Conservation (phyloP, 2,888 invertebrate genomes). For the Norana najaformis region DNA sequence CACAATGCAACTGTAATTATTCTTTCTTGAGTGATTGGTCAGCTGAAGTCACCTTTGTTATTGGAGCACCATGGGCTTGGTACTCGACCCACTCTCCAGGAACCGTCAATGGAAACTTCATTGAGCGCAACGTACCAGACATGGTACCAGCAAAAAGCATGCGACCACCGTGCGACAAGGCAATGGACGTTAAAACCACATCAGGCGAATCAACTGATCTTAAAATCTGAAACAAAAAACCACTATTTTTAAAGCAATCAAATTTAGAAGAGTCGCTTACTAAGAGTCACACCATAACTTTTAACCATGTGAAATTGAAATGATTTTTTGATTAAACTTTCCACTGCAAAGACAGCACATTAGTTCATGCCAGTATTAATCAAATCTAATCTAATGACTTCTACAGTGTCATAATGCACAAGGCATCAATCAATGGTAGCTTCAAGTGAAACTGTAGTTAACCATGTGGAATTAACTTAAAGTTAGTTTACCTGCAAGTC, state of each 20-base stretch:
- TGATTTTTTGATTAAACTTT: background rate
- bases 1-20: background rate
- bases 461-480: too few relatives aligned
- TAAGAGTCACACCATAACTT: background rate
- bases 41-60: slow-evolving; percentile 64
- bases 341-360: background rate
- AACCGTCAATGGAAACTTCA: slow-evolving; percentile 77
- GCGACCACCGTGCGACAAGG: slow-evolving; percentile 77
- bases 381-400: background rate
- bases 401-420: background rate
- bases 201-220: slow-evolving; percentile 62
- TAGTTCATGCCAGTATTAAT: background rate
- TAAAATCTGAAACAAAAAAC: slow-evolving; percentile 51
- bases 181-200: slow-evolving; percentile 67
- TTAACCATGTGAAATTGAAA: background rate
- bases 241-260: background rate
- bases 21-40: background rate
- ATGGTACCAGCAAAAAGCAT: slow-evolving; percentile 81
- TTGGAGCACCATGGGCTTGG: slow-evolving; percentile 66
- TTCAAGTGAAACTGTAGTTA: background rate
- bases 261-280: background rate
- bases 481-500: too few relatives aligned
- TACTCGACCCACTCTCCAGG: slow-evolving; percentile 66
- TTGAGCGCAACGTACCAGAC: slow-evolving; percentile 75
- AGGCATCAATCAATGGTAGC: background rate